Conservation (phyloP, 2,797 vertebrate species). For the Phalanger gymnotis region DNA sequence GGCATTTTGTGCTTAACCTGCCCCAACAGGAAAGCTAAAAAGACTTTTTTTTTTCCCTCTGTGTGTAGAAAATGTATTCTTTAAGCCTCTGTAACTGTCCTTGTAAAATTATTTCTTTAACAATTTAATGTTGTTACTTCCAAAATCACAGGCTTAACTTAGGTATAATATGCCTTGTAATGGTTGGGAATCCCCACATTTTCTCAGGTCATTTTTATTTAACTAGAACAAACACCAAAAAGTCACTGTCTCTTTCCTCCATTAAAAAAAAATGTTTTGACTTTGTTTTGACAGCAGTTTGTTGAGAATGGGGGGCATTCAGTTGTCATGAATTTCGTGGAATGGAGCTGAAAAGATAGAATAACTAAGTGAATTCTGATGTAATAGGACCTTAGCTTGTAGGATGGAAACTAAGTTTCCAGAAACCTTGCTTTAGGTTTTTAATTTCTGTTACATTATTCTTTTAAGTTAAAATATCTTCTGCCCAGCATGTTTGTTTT, state of each 20-base stretch:
- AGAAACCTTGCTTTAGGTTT: conserved; percentile 10
- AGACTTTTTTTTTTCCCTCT: not conserved
- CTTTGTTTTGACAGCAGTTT: conserved; percentile 36
- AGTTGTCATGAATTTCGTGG: not conserved
- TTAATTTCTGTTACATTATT: not conserved
- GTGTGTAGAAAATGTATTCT: not conserved
- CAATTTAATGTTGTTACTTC: fast-evolving
- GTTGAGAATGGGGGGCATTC: not conserved
- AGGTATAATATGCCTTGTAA: not conserved
- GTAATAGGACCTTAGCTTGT: conserved; percentile 18
- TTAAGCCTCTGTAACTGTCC: not conserved
- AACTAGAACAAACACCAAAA: conserved; percentile 22
- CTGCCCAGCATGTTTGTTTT: not conserved
- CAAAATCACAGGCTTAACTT: not conserved
- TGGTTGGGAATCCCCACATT: not conserved
- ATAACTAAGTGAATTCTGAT: not conserved
- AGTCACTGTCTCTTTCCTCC: not conserved
- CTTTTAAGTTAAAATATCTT: not conserved
- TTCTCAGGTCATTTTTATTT: conserved; percentile 24
- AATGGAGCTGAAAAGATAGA: not conserved
- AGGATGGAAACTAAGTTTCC: conserved; percentile 14
- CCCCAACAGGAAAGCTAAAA: not conserved
- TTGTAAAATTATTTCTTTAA: conserved; percentile 20
- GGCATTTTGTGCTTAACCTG: conserved; percentile 17
- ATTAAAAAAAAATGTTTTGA: not conserved